These are phyloP conservation scores for Chrysomallon squamiferum DNA, from an alignment of 1,140 invertebrate species.

Conservation along the genomic window DNA sequence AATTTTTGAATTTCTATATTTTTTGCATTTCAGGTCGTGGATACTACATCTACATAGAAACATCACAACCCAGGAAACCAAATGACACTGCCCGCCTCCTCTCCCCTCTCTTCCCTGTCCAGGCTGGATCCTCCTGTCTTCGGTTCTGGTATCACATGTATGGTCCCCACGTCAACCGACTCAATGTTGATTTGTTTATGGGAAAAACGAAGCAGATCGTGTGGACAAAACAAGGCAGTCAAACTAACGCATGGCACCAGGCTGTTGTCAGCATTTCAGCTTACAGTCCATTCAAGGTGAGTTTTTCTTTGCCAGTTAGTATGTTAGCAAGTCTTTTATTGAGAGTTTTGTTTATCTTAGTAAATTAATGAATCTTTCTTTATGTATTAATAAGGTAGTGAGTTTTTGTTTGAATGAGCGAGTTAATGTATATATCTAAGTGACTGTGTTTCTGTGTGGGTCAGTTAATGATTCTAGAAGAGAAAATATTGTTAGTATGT, in stretches of 20 bases:
- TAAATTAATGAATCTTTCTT: too few relatives aligned
- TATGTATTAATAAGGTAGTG: too few relatives aligned
- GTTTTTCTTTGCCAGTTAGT: background rate
- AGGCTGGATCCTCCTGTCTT: constrained; percentile 35
- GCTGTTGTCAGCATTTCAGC: constrained; percentile 32
- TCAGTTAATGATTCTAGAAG: too few relatives aligned
- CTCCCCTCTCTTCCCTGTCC: constrained; percentile 41
- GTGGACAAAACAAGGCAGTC: constrained; percentile 42
- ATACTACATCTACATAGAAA: constrained; percentile 48
- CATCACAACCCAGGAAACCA: constrained; percentile 68
- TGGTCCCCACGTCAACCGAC: constrained; percentile 63
- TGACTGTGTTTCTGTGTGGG: too few relatives aligned
- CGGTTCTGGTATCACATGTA: constrained; percentile 82
- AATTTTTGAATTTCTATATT: too few relatives aligned
- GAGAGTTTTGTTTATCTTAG: constrained; percentile 6
- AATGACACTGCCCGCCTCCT: constrained; percentile 78
- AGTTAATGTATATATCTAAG: too few relatives aligned
- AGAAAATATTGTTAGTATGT: too few relatives aligned
- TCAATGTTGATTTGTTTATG: constrained; percentile 45
- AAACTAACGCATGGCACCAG: constrained; percentile 43
- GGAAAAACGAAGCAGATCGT: constrained; percentile 15
- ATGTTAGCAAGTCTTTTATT: constrained; percentile 4
- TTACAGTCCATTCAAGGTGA: constrained; percentile 30
- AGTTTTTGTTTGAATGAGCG: too few relatives aligned
- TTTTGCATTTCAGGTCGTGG: constrained; percentile 34